Evolutionary conservation across 2,888 invertebrate species (phyloP).

Genomic region (Ophraella communa): DNA sequence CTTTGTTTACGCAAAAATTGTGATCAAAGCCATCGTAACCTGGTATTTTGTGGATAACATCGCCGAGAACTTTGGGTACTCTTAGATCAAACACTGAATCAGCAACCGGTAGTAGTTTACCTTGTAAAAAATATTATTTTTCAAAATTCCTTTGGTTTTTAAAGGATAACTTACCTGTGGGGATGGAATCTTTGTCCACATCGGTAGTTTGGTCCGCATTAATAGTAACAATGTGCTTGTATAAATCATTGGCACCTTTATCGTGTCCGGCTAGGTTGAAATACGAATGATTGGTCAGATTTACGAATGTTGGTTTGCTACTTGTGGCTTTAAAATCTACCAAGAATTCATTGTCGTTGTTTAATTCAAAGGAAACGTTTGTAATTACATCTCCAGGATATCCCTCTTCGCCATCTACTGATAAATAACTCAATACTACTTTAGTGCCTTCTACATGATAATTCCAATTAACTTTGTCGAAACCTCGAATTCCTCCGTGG

Average conservation of each 20-base stretch:
- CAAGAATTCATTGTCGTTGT: slow-evolving; percentile 74
- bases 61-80: slow-evolving; percentile 68
- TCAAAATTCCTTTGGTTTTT: too few relatives aligned
- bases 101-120: slow-evolving; percentile 73
- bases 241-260: slow-evolving; percentile 68
- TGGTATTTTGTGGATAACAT: slow-evolving; percentile 71
- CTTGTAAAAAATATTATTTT: too few relatives aligned
- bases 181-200: slow-evolving; percentile 72
- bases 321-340: slow-evolving; percentile 79
- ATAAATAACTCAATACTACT: slow-evolving; percentile 77
- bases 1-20: slow-evolving; percentile 78
- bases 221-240: slow-evolving; percentile 74
- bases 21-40: slow-evolving; percentile 77
- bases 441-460: slow-evolving; percentile 66
- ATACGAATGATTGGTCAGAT: slow-evolving; percentile 87
- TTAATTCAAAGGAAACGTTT: slow-evolving; percentile 74
- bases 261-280: slow-evolving; percentile 94
- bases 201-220: slow-evolving; percentile 80
- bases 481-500: slow-evolving; percentile 86
- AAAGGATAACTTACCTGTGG: slow-evolving; percentile 71
- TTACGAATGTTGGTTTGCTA: slow-evolving; percentile 82
- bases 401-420: slow-evolving; percentile 83
- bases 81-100: slow-evolving; percentile 79
- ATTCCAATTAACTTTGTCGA: slow-evolving; percentile 79
- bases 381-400: slow-evolving; percentile 85